Evolutionary conservation across 2,888 invertebrate species (phyloP).

Genomic region (Syrphus vitripennis): DNA sequence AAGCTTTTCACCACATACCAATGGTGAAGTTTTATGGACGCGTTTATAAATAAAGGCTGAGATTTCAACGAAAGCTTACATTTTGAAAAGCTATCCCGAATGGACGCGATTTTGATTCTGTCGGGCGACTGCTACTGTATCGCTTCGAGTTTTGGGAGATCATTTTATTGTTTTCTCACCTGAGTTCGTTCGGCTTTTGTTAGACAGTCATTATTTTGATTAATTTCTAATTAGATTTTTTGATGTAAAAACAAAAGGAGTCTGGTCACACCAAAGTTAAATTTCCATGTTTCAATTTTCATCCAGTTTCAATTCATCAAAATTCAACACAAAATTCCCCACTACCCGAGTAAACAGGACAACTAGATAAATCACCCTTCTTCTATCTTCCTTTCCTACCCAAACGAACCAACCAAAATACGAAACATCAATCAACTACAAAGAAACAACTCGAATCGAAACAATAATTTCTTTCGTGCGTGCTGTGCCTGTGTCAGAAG

Average conservation of each 20-base stretch:
- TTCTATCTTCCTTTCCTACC: no score
- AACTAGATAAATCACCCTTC: slow-evolving; percentile 9
- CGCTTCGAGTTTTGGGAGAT: no score
- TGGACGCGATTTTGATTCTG: no score
- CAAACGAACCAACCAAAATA: not conserved
- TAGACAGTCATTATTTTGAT: no score
- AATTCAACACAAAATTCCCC: slow-evolving; percentile 16
- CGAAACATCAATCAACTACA: slow-evolving; percentile 61
- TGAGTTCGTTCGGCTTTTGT: no score
- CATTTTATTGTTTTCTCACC: no score
- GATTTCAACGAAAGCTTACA: no score
- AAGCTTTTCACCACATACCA: no score
- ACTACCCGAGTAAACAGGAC: slow-evolving; percentile 1
- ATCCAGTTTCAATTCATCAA: not conserved
- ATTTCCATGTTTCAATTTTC: not conserved
- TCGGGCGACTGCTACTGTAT: no score
- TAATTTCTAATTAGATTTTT: not conserved
- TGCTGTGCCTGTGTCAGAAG: slow-evolving; percentile 68
- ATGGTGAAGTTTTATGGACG: no score
- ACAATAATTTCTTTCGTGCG: slow-evolving; percentile 68
- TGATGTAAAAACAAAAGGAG: not conserved
- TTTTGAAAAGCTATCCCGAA: no score
- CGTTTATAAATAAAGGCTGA: no score
- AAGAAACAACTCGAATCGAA: slow-evolving; percentile 50
- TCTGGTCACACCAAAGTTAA: not conserved